Base-by-base conservation (phyloP, 2,797 vertebrate species). In the Gadopsis marmoratus region DNA sequence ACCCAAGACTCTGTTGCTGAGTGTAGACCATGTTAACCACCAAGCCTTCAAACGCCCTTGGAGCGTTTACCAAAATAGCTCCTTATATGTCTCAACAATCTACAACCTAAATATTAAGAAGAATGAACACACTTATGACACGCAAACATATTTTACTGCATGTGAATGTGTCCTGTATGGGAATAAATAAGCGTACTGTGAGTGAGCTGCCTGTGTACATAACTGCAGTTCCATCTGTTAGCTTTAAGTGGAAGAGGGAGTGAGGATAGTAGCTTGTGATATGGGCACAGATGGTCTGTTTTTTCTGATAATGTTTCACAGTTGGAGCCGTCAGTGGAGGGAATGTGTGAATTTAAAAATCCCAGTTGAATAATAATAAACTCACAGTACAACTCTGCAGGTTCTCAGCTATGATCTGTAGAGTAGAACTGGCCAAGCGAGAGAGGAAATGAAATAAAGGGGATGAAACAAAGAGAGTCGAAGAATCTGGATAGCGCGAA, bases 331-430 rank as follows among this genome's bases (percentile, higher is more conserved):
- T 88, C 85, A 81, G 72, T 33, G 54, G 67, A 76, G 84, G 82
- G 73, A 83, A 87, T 47, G 85, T 90, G 89, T 86, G 88, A 91
- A 88, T 88, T 91, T 83, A 88, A 86, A 90, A 88, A 78, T 89
- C 85, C 85, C 88, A 72, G 84, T 71, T 51, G 79, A 89, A 91
- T 87, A 85, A 82, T 84, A 81, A 90, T 81, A 82, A 81, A 84
- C 65, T 85, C 81, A 21, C 82, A 50, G 82, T 62, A 59, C 58
- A 77, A 83, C 85, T 78, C 76, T 11, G 84, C 88, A 79, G 86
- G 79, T 87, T 80, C 83, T 74, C 83, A 17, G 81, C 60, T 58
- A 45, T 37, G 80, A 87, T 90, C 80, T 58, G 79, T 29, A 5
- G 67, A 63, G 76, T n/a, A 53, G 45, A 64, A 83, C 37, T 39